Base-by-base conservation (phyloP, 2,888 invertebrate genomes). In the Catocala sponsa region DNA sequence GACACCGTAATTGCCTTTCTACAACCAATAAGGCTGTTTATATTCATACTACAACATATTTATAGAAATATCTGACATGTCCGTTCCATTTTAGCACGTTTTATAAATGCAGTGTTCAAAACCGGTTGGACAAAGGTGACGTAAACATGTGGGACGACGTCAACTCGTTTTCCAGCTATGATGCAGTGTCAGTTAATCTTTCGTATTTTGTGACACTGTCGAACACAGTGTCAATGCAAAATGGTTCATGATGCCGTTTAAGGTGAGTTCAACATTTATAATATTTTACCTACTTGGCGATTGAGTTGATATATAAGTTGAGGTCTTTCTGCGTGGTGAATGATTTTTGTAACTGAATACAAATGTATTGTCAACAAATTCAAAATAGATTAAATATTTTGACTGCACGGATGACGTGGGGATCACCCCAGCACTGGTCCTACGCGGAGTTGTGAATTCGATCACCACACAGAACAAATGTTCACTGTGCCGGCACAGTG, bases 121-220 rank as follows among this genome's bases (percentile, higher is more conserved):
- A 87, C 88, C 84, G 84, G 87, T 88, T 70, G 49, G 62, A 59
- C 66, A 64, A 58, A 15, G 33, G 67, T 87, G 86, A 85, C 87
- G 87, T 87, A 85, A 88, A 49, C 66, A 50, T 59, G 82, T 83
- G 74, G 83, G 84, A 65, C 59, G 73, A 52, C 59, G 59, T 52
- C 70, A 54, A 63, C 57, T 62, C 46, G 70, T 75, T 47, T 79
- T 75, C 75, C 78, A 79, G 66, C 68, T 65, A 55, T 25, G 51
- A 44, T 58, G 58, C 63, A 11, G 74, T 64, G 74, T 68, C 49
- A 56, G 13, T 59, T 5, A 64, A 53, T 57, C 55, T 53, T 53
- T 55, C 57, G 59, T 44, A 55, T 59, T 64, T 72, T 63, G 59
- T 41, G 32, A 54, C 61, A 59, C 47, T 43, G 33, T 25, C 11